These are phyloP conservation scores for Stenurella melanura DNA, from an alignment of 2,888 invertebrate genomes.

Conservation along the genomic window DNA sequence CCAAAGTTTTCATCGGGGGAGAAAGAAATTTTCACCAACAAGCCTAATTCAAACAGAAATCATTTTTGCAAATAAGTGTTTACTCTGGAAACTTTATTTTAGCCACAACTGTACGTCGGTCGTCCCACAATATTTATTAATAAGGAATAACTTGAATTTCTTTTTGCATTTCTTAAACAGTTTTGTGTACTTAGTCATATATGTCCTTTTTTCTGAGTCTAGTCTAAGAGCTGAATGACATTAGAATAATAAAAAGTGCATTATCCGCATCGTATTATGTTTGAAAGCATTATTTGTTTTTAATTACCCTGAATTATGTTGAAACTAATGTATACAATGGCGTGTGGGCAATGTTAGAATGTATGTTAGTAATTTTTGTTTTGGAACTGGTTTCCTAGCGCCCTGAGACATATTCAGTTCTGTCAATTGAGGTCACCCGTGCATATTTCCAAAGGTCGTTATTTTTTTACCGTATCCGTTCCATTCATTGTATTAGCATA, in stretches of 20 bases:
- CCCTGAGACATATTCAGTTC: slow-evolving; percentile 34
- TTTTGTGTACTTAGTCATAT: no score
- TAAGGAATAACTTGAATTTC: no score
- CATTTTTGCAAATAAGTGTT: no score
- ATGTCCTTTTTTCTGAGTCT: no score
- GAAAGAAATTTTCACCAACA: no score
- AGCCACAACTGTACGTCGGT: no score
- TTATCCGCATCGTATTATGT: neutral
- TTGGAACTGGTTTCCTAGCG: slow-evolving; percentile 49
- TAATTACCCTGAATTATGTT: slow-evolving; percentile 41
- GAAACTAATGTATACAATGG: slow-evolving; percentile 46
- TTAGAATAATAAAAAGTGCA: neutral
- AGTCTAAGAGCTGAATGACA: neutral
- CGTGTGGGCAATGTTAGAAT: slow-evolving; percentile 49
- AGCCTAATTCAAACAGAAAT: no score
- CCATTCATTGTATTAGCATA: slow-evolving; percentile 51
- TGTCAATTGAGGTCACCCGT: slow-evolving; percentile 2
- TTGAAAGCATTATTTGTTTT: slow-evolving; percentile 2
- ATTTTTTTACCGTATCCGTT: slow-evolving; percentile 43
- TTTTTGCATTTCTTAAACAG: no score
- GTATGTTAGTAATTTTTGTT: slow-evolving; percentile 50
- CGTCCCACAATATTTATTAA: no score
- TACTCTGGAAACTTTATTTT: no score
- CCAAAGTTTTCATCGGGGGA: no score
- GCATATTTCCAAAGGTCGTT: slow-evolving; percentile 52